phyloP scores from a whole-genome alignment of 2,797 vertebrate genomes.

The Rhinogobio ventralis region DNA sequence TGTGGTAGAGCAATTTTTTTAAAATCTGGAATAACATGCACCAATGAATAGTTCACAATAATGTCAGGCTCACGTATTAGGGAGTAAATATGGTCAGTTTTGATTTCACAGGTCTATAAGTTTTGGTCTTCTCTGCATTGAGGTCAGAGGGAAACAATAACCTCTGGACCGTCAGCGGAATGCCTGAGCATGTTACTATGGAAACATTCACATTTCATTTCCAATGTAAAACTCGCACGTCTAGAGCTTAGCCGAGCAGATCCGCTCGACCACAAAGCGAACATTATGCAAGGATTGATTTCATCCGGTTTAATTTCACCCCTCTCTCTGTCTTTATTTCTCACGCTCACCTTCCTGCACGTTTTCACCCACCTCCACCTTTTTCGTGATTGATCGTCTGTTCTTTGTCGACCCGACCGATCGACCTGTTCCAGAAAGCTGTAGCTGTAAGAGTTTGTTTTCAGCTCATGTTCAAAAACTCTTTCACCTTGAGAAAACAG shows the following conservation, averaged over 20 bases:
- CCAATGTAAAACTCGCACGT: conserved; percentile 48
- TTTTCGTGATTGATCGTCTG: conserved; percentile 53
- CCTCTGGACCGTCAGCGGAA: conserved; percentile 41
- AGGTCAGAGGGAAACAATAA: conserved; percentile 28
- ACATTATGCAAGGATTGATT: conserved; percentile 39
- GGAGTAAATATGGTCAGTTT: background rate
- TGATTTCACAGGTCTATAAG: background rate
- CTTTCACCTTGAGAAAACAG: conserved; percentile 42
- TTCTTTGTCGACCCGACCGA: conserved; percentile 47
- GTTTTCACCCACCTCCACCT: conserved; percentile 16
- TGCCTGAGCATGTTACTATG: conserved; percentile 48
- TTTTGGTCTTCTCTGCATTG: background rate
- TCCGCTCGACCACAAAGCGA: conserved; percentile 29
- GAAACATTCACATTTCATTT: conserved; percentile 53
- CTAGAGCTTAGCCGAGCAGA: conserved; percentile 14
- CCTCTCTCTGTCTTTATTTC: conserved; percentile 21
- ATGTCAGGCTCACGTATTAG: background rate
- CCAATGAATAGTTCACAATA: background rate
- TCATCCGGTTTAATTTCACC: conserved; percentile 6
- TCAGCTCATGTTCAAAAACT: conserved; percentile 34
- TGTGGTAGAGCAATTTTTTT: background rate
- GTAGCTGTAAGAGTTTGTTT: conserved; percentile 37
- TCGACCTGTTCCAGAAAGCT: conserved; percentile 31
- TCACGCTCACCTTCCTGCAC: conserved; percentile 49
- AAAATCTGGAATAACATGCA: background rate